phyloP scores from a whole-genome alignment of 1,140 invertebrate genomes.

The Bombus difficillimus region DNA sequence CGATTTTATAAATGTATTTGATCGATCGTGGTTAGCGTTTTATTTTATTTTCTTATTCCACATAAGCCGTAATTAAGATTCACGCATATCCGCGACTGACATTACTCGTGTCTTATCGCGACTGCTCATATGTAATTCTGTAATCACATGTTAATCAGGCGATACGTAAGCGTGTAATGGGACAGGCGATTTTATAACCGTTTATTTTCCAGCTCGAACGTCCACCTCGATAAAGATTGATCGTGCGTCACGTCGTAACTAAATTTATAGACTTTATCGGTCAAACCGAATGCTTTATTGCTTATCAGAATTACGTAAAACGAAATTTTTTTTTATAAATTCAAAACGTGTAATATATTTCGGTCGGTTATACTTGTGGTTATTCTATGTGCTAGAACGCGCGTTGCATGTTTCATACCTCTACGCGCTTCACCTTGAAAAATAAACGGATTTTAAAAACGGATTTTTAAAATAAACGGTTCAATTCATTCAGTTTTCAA shows the following conservation, averaged over 20 bases:
- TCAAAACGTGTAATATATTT: neutral
- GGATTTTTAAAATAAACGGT: too few relatives aligned
- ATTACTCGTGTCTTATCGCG: neutral
- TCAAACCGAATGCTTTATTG: neutral
- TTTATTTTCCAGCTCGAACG: neutral
- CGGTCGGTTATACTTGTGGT: too few relatives aligned
- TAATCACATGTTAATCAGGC: neutral
- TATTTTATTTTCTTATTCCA: neutral
- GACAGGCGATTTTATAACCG: neutral
- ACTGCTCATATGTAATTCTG: too few relatives aligned
- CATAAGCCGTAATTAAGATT: neutral
- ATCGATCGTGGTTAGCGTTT: neutral
- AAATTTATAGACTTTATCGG: neutral
- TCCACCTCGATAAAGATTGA: neutral
- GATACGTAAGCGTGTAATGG: neutral
- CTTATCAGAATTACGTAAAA: neutral
- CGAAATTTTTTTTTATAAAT: neutral
- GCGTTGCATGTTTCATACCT: neutral
- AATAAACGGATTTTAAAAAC: too few relatives aligned
- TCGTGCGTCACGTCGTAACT: neutral
- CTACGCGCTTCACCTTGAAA: too few relatives aligned
- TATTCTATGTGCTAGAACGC: neutral
- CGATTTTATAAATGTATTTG: neutral
- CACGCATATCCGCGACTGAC: neutral
- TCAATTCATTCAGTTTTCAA: too few relatives aligned